Evolutionary conservation across 2,888 invertebrate genomes (phyloP), one percentile per base, ranked within the genome.

Genomic region (Xylota segnis): DNA sequence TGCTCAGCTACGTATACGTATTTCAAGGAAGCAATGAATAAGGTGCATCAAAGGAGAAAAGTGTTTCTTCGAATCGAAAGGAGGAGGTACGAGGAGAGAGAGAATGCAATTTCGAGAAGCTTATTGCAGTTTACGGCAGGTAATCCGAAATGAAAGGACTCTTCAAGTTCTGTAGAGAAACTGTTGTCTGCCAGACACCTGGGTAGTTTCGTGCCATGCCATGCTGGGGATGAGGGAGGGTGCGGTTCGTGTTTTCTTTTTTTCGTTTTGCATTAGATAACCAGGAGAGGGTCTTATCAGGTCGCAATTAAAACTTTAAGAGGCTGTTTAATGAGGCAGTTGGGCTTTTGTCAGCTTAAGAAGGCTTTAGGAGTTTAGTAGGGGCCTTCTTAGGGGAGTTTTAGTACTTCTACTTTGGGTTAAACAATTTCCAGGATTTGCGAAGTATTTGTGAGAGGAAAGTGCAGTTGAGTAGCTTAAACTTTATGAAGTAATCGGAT

Each of bases 281-380:
- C 56, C 16, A 65, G 56, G 27, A 5, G 65, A 5, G 65, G 61
- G 4, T 27, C 50, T 37, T 40, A 29, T 27, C 59, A 27, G 43
- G 34, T 66, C 16, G 47, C 54, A 81, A 81, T 75, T 81, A 68
- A 81, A 81, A 70, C 63, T 75, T 81, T 63, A 68, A 68, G 23
- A 45, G 23, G 58, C 6, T 52, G 32, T 27, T 66, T 61, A 65
- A 66, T 43, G 54, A 43, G 43, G 58, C 59, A 68, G 65, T 59
- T 43, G 40, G 65, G 58, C 14, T 61, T 68, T 61, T 16, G 29
- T 10, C 7, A 23, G 77, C 61, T 77, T 70, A 70, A 10, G 23
- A 10, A n/a, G 45, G 43, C 34, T 71, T 70, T 14, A 14, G 5
- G 2, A 1, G 0, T 14, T 32, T 23, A 23, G 54, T 7, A n/a